phyloP scores from a whole-genome alignment of 2,888 invertebrate genomes.

The Gnatocerus cornutus region DNA sequence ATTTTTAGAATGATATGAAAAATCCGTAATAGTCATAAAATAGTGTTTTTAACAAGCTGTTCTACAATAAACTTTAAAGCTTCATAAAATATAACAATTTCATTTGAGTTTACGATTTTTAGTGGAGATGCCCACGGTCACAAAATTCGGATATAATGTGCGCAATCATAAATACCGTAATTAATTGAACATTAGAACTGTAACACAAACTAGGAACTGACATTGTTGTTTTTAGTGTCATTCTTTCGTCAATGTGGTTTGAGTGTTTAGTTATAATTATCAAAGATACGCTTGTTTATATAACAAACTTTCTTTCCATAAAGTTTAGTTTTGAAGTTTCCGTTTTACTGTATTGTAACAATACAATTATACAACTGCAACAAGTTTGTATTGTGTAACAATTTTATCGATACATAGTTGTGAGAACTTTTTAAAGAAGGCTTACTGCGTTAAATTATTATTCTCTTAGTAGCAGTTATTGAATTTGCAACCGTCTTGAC shows the following conservation, averaged over 20 bases:
- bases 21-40: slow-evolving; percentile 41
- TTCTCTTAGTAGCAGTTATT: slow-evolving; percentile 16
- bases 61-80: slow-evolving; percentile 43
- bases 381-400: slow-evolving; percentile 17
- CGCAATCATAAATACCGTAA: not conserved
- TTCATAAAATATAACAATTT: slow-evolving; percentile 48
- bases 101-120: slow-evolving; percentile 41
- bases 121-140: slow-evolving; percentile 27
- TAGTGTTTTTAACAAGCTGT: slow-evolving; percentile 47
- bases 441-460: slow-evolving; percentile 15
- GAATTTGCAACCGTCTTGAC: slow-evolving; percentile 11
- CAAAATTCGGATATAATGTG: not conserved
- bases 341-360: not conserved
- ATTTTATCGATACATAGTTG: slow-evolving; percentile 9
- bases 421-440: slow-evolving; percentile 18
- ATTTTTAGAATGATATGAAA: slow-evolving; percentile 34
- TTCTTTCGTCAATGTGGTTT: no score
- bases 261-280: no score
- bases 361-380: slow-evolving; percentile 8
- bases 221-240: no score
- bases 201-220: no score
- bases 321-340: slow-evolving; percentile 7
- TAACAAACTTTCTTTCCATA: slow-evolving; percentile 2
- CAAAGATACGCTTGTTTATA: not conserved
- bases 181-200: not conserved